Conservation (phyloP, 2,113 vertebrate species). For the Anthoscopus minutus region DNA sequence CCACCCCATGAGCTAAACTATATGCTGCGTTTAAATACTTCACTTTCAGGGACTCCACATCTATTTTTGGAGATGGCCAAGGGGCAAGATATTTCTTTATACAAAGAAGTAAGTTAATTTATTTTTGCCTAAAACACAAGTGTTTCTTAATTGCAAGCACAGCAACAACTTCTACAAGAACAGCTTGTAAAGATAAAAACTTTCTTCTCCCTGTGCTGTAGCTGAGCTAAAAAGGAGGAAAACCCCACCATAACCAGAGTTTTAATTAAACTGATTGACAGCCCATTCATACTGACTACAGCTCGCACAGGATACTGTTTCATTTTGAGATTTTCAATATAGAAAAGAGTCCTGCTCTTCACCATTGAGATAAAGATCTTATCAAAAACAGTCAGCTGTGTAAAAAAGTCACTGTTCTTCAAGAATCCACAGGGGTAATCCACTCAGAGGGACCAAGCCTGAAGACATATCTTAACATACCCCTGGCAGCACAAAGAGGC, state of each 20-base stretch:
- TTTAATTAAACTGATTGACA: conserved; percentile 47
- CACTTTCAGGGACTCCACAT: neutral
- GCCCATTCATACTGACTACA: neutral
- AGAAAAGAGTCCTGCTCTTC: neutral
- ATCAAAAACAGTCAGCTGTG: neutral
- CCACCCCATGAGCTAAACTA: neutral
- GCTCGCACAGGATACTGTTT: neutral
- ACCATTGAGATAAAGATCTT: neutral
- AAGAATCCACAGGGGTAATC: neutral
- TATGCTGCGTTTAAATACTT: neutral
- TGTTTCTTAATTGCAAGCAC: neutral
- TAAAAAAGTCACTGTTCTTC: neutral
- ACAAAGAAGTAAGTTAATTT: neutral
- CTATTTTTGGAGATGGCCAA: neutral
- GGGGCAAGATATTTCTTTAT: neutral
- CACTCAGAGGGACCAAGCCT: rapidly evolving
- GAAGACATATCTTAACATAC: rapidly evolving
- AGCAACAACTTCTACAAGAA: neutral
- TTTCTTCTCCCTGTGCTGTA: rapidly evolving
- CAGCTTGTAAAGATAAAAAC: neutral
- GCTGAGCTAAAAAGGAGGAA: neutral
- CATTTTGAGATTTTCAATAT: neutral
- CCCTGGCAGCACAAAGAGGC: neutral
- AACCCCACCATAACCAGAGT: neutral
- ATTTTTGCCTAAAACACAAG: neutral